Evolutionary conservation across 2,888 invertebrate genomes (phyloP), one percentile per base, ranked within the genome.

Genomic region (Athripsodes cinereus): DNA sequence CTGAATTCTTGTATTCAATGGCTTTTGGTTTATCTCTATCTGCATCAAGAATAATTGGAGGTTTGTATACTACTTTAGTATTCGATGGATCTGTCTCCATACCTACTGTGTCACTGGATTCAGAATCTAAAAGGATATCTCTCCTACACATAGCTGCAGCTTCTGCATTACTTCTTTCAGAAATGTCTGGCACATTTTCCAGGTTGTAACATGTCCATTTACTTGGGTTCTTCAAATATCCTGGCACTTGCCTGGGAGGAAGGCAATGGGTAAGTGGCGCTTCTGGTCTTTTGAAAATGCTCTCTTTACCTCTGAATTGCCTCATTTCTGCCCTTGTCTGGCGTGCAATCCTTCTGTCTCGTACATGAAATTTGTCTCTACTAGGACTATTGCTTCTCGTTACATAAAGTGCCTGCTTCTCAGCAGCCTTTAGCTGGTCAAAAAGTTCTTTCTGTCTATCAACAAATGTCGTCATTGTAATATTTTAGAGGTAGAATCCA

Each of bases 121-220:
- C 48, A 47, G 48, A 51, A 18, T 59, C 50, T 40, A 40, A 40
- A 3, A 16, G 16, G 8, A 61, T 48, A 67, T 26, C 73, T 61
- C 64, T 66, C 66, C 16, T 68, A 66, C 50, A 66, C 65, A 35
- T 69, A 57, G 65, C 68, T 68, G 60, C 68, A 64, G 40, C 63
- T 49, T 83, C 81, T 13, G 85, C 84, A 67, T 93, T 93, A 46
- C 86, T 85, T 54, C 80, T 79, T 57, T 92, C 90, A 0, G 91
- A 88, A 75, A 91, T 86, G 67, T 91, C 90, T 6, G 80, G 79
- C 2, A 92, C 90, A 80, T 92, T 90, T 22, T 84, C 85, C 18
- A 94, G 71, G 16, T 86, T 84, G 67, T 94, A 93, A 68, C 85
- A 88, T 11, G 82, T 85, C 89, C 90, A 93, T 68, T 88, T 90